Percentiles rank a stretch among this genome's conserved stretches.
Conservation (phyloP, 2,113 vertebrate genomes). For the Phrynosoma blainvillii region DNA sequence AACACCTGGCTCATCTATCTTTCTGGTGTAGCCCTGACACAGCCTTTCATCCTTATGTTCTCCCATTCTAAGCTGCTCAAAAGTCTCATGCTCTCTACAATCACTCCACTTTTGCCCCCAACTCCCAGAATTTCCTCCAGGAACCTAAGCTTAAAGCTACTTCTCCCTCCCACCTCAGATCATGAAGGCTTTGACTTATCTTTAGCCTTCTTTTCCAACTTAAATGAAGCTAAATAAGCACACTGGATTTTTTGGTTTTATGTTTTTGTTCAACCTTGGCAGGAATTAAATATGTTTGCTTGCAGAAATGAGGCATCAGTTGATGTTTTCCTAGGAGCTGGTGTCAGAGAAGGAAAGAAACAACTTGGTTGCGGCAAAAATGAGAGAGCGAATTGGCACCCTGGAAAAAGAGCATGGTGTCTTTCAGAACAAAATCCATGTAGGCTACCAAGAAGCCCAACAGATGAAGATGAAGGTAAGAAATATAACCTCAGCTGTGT, state of each 20-base stretch:
- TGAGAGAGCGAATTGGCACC: slow-evolving; percentile 87
- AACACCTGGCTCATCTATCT: background rate
- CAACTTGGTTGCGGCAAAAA: slow-evolving; percentile 80
- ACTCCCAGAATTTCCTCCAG: background rate
- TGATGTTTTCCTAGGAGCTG: slow-evolving; percentile 83
- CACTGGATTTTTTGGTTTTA: background rate
- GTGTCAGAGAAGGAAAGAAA: slow-evolving; percentile 92
- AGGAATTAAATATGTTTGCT: background rate
- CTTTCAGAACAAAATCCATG: slow-evolving; percentile 92
- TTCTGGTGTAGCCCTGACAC: background rate
- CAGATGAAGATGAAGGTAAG: slow-evolving; percentile 93
- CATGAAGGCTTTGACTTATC: background rate
- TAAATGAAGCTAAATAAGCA: background rate
- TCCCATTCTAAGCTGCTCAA: background rate
- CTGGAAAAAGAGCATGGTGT: slow-evolving; percentile 90
- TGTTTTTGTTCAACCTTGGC: background rate
- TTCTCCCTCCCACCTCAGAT: background rate
- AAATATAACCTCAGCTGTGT: background rate
- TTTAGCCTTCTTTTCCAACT: background rate
- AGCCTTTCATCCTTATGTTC: background rate
- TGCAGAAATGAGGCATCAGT: background rate
- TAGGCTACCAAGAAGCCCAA: slow-evolving; percentile 89
- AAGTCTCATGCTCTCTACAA: background rate
- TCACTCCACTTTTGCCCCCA: background rate
- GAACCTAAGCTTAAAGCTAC: background rate